Base-by-base conservation (phyloP, 1,140 invertebrate species). In the Trichonephila clavata region DNA sequence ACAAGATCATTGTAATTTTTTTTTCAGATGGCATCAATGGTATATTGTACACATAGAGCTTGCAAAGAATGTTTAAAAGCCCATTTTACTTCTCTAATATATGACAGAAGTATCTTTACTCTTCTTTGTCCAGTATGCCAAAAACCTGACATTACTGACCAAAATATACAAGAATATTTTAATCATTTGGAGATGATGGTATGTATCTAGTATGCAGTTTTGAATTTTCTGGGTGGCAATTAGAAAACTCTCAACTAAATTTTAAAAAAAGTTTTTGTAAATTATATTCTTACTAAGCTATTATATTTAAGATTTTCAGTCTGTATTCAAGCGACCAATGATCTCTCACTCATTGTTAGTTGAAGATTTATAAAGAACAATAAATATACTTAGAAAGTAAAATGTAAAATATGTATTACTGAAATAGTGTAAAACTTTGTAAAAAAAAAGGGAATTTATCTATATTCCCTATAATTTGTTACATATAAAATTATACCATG, bases 81-180 rank as follows among this genome's bases (percentile, higher is more conserved):
- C 94, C 99, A 99, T 95, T 99, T 99, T 96, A 98, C 98, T 0
- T 97, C 99, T 81, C 98, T 98, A 96, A 98, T 99, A 81, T 97
- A 98, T 68, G 98, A 99, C 95, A 97, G 98, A 80, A 98, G 97
- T 95, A 98, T 99, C 24, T 97, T 97, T 77, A 98, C 99, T 95
- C 98, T 98, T 94, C 97, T 97, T 24, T 99, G 99, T 96, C 98
- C 99, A 0, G 98, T 98, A 95, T 99, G 99, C 95, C 98, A 98
- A 95, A 96, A 97, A 39, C 99, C 99, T 0, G 97, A 98, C 94
- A 96, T 95, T 5, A 95, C 81, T 57, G 92, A 95, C 68, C 84
- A 95, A 90, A 98, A 98, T 95, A 97, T 98, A 86, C 96, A 98
- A 1, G 97, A 98, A 92, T 99, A 99, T 96, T 98, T 99, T 95